Evolutionary conservation across 2,888 invertebrate genomes (phyloP), one percentile per base, ranked within the genome.

Genomic region (Bugula neritina): DNA sequence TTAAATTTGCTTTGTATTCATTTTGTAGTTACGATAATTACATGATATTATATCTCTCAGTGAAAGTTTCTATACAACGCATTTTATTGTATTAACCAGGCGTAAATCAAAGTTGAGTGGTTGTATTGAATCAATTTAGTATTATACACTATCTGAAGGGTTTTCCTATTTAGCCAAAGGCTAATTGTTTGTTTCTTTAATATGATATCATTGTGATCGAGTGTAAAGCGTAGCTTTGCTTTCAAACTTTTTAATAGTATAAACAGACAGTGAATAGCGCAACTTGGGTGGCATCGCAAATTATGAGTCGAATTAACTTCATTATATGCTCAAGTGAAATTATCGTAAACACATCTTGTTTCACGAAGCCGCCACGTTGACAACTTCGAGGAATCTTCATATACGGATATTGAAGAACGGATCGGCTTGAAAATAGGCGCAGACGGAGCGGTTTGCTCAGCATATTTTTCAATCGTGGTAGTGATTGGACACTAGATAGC

Each of bases 131-230:
- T 63, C 63, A 63, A 63, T 29, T 63, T n/a, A 2, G 34, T 63
- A 27, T 57, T 21, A 57, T 57, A 25, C 57, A 21, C 43, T 43
- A 43, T 10, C 43, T 43, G 43, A 63, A 63, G 63, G 63, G 63
- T 5, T 63, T 63, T 63, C 63, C 63, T 63, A 63, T 63, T 25
- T 63, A 21, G 63, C 63, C 63, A 25, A 27, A 27, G 31, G 63
- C 63, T 63, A 63, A 63, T 63, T 63, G 63, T 63, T 63, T 63
- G 63, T 63, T 63, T 63, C 63, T 63, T 63, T 63, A 29, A 63
- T 31, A 25, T 31, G 63, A 63, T 63, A 63, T 63, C 63, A 63
- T 63, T 63, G 63, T 63, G 27, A 63, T 27, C 5, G 31, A 63
- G 63, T 13, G 29, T 25, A 27, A 55, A 63, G 63, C 63, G 27